These are phyloP conservation scores for Aspidiotus destructor DNA, from an alignment of 2,888 invertebrate species.

Conservation along the genomic window DNA sequence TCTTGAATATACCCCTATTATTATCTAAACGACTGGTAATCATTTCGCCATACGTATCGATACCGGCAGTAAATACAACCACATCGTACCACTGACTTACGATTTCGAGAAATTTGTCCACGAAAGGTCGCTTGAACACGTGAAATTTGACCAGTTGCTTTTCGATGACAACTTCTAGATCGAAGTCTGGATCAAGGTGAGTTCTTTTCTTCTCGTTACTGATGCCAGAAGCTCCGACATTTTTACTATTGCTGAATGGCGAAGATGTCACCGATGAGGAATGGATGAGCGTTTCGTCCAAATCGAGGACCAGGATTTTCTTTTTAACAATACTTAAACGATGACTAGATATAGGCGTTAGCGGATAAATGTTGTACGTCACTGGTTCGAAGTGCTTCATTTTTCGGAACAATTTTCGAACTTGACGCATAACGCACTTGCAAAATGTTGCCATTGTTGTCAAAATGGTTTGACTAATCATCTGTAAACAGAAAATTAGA, in stretches of 20 bases:
- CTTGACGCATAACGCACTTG: constrained; percentile 9
- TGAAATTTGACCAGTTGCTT: constrained; percentile 27
- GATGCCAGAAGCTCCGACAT: too few relatives aligned
- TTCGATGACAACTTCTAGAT: constrained; percentile 22
- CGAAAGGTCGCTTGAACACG: constrained; percentile 26
- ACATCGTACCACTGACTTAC: constrained; percentile 30
- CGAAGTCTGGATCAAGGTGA: constrained; percentile 21
- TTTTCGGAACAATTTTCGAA: constrained; percentile 20
- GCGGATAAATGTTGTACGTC: constrained; percentile 22
- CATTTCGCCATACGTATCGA: constrained; percentile 28
- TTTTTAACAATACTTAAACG: constrained; percentile 25
- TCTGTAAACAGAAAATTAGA: constrained; percentile 10
- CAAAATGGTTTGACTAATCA: constrained; percentile 24
- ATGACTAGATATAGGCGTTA: constrained; percentile 29
- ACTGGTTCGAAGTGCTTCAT: constrained; percentile 28
- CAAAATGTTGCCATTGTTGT: constrained; percentile 16
- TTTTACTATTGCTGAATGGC: not conserved
- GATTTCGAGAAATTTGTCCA: constrained; percentile 26
- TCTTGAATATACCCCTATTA: constrained; percentile 27
- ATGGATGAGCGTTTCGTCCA: constrained; percentile 30
- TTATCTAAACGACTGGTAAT: constrained; percentile 30
- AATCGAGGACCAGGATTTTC: constrained; percentile 27
- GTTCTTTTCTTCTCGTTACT: constrained; percentile 12
- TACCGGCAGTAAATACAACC: constrained; percentile 24
- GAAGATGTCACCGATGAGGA: constrained; percentile 17